Conservation (phyloP, 1,140 invertebrate species). For the Drosophila ogumai region DNA sequence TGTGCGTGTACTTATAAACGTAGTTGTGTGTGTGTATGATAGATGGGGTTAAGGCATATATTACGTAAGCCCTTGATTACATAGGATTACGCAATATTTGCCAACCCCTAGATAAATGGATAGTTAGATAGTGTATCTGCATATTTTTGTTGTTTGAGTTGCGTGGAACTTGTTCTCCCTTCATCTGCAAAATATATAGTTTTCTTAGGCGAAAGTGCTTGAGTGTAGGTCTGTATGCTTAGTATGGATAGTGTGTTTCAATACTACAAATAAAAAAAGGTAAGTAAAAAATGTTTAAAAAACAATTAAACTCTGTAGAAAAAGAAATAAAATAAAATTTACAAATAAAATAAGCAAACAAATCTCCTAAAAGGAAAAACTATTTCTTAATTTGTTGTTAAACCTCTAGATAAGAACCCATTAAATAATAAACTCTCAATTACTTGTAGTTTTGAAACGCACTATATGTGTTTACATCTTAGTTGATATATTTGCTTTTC, state of each 20-base stretch:
- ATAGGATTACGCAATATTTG: background rate
- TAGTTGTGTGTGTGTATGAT: slow-evolving; percentile 30
- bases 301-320: too few relatives aligned
- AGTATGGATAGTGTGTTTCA: slow-evolving; percentile 36
- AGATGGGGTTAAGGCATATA: background rate
- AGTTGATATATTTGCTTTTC: slow-evolving; percentile 25
- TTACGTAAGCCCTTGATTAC: background rate
- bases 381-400: too few relatives aligned
- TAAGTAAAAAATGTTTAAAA: too few relatives aligned
- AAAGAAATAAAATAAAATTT: too few relatives aligned
- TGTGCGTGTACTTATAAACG: slow-evolving; percentile 50
- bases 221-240: too few relatives aligned
- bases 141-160: slow-evolving; percentile 47
- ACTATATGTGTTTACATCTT: slow-evolving; percentile 15
- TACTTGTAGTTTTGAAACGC: slow-evolving; percentile 21
- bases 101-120: background rate
- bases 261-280: background rate
- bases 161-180: slow-evolving; percentile 68
- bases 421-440: background rate
- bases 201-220: slow-evolving; percentile 31
- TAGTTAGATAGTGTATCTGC: slow-evolving; percentile 28
- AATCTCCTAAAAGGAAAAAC: too few relatives aligned
- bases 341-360: too few relatives aligned
- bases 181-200: slow-evolving; percentile 26
- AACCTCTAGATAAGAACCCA: background rate